Base-by-base conservation (phyloP, 2,888 invertebrate genomes). In the Calliphora vomitoria region DNA sequence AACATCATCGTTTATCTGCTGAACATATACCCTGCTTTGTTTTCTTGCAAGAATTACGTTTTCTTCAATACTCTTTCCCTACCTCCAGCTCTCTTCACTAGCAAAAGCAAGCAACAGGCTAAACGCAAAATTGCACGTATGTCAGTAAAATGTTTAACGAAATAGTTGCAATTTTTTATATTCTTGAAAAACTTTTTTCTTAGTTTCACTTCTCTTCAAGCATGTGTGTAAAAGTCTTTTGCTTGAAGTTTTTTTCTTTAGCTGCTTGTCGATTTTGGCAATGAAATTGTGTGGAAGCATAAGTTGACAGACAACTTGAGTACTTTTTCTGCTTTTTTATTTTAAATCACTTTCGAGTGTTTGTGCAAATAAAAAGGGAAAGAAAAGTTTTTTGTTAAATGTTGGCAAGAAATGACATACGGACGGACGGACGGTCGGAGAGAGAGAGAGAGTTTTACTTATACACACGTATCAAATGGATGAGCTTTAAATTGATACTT, bases 261-360 rank as follows among this genome's bases (percentile, higher is more conserved):
- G 8, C 3, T 58, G 76, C 66, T 85, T 66, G 71, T 85, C 31
- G 20, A 44, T 64, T 89, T 85, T 85, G 89, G 88, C 87, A 89
- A 90, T 89, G 89, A 89, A 90, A 90, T 90, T 89, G 89, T 90
- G 90, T 89, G 89, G 89, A 90, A 90, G 86, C 79, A 74, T 75
- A 85, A 86, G 90, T 90, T 90, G 89, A 90, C 89, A 90, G 90
- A 90, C 90, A 90, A 90, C 90, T 90, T 90, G 84, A 87, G 81
- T 82, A 88, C 83, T 87, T 82, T 81, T 66, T 44, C 13, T 25
- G 3, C 25, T 15, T 8, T 62, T 35, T 50, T 53, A 66, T 41
- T 79, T 86, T 64, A 69, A 83, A 82, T 79, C 89, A 84, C 88
- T 89, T 88, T 78, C 72, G 78, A 88, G 88, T 87, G 66, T 86